These are phyloP conservation scores for Mesitornis unicolor DNA, from an alignment of 2,113 vertebrate genomes.

Conservation along the genomic window DNA sequence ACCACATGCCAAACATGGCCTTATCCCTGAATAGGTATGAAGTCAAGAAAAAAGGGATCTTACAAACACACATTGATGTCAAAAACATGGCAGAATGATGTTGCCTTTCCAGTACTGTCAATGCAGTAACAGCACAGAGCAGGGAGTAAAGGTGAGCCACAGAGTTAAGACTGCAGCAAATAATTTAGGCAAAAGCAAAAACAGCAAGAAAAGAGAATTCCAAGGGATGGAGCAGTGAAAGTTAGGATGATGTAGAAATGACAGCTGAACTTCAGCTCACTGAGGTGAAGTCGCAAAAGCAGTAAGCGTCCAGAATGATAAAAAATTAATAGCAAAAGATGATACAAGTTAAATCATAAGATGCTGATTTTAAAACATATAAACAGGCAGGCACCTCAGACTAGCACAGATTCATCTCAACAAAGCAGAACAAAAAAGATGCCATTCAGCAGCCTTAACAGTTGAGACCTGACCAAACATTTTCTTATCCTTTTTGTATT, in stretches of 20 bases:
- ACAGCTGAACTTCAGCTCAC: neutral
- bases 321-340: neutral
- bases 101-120: neutral
- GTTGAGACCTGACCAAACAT: neutral
- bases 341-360: neutral
- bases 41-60: neutral
- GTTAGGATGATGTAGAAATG: neutral
- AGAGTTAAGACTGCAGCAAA: neutral
- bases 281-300: neutral
- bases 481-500: neutral
- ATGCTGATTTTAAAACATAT: neutral
- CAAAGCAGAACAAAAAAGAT: neutral
- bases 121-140: neutral
- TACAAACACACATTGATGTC: neutral
- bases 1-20: neutral
- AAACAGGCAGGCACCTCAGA: neutral
- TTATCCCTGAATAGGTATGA: neutral
- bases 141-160: neutral
- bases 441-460: neutral
- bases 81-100: neutral
- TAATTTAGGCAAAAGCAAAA: neutral
- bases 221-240: neutral
- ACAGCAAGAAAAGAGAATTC: neutral
- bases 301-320: neutral
- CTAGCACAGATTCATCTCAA: neutral